Evolutionary conservation across 2,797 vertebrate species (phyloP), one percentile per base, ranked within the genome.

Genomic region (Poecilia picta): DNA sequence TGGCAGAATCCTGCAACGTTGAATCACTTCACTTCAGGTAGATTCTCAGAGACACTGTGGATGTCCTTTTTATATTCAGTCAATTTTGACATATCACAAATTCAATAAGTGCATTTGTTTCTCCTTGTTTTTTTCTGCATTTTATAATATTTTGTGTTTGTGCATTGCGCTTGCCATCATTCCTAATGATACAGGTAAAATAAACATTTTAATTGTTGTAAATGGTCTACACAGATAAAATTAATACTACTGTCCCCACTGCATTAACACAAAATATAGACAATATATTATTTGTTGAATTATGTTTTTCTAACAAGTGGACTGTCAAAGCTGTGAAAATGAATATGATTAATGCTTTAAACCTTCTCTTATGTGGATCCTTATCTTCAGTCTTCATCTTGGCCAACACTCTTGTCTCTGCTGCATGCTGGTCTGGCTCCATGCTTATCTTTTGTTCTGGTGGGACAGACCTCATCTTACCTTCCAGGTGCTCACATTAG

Each of bases 401-500:
- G 70, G 31, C 68, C 57, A 57, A 20, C 51, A 15, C 36, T 70
- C 46, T 53, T 84, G 76, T 86, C 57, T 78, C 45, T 81, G 64
- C 36, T 68, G 16, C 36, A 41, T 49, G 78, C 80, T 53, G 33
- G 57, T 86, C 79, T 76, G 71, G 72, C 49, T 15, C 4, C 72
- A 75, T 82, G 66, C 71, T 39, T 55, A 49, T 83, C 81, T 81
- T 90, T 91, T 88, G 82, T 88, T 53, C 76, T 75, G 83, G 79
- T 89, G 88, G 85, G 79, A 87, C 49, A 15, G 78, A 80, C 53
- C 74, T 85, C 85, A 46, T 74, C 72, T 89, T 83, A 93, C 90
- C 90, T 88, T 85, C 87, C 92, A 92, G 93, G 92, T 93, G 93
- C 85, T 86, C 83, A 76, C 45, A 92, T 86, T 80, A 91, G 79